Percentiles rank a stretch among this genome's conserved stretches.
Conservation (phyloP, 1,140 invertebrate genomes). For the Geopemphigus sp. region DNA sequence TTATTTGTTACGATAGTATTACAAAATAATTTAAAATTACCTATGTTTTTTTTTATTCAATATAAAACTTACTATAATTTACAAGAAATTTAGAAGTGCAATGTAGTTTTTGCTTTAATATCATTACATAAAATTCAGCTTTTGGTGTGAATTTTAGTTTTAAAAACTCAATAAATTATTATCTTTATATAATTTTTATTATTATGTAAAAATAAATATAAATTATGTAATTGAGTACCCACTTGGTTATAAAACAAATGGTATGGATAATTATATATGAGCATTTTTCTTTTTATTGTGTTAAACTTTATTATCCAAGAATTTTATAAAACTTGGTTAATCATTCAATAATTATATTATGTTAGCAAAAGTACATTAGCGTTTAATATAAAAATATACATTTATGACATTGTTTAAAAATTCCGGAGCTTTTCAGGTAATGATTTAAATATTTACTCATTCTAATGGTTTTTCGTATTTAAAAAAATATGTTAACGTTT, state of each 20-base stretch:
- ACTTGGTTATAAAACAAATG: constrained; percentile 38
- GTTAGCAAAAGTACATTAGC: background rate
- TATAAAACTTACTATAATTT: constrained; percentile 31
- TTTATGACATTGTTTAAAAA: constrained; percentile 12
- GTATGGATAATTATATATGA: constrained; percentile 25
- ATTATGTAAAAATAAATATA: constrained; percentile 5
- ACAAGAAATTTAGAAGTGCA: constrained; percentile 21
- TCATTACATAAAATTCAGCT: background rate
- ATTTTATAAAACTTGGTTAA: background rate
- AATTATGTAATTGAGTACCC: constrained; percentile 20
- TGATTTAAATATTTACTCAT: constrained; percentile 18
- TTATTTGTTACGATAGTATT: constrained; percentile 36
- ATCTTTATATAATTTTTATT: constrained; percentile 27
- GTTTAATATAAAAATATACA: background rate
- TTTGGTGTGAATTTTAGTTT: constrained; percentile 34
- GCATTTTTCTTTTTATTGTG: constrained; percentile 11
- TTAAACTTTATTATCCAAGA: background rate
- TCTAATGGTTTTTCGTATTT: constrained; percentile 28
- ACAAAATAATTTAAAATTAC: background rate
- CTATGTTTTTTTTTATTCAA: background rate
- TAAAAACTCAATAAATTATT: constrained; percentile 44
- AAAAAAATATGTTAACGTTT: constrained; percentile 32
- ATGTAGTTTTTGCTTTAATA: constrained; percentile 27
- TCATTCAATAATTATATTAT: background rate
- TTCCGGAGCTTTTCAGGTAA: constrained; percentile 9